Base-by-base conservation (phyloP, 2,888 invertebrate genomes). In the Tridacna crocea region DNA sequence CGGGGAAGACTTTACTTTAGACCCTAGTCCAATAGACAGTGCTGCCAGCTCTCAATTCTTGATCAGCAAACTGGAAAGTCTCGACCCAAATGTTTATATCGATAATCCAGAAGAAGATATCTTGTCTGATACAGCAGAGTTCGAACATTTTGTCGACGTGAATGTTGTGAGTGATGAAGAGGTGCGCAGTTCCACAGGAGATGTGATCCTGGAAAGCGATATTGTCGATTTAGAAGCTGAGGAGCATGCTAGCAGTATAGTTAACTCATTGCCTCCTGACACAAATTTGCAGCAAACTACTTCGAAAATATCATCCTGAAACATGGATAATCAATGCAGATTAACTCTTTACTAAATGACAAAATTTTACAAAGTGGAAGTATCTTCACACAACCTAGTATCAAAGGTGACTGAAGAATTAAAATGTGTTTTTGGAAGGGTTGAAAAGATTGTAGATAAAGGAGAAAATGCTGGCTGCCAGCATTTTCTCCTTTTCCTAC, bases 171-270 rank as follows among this genome's bases (percentile, higher is more conserved):
- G 79, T 72, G 78, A 82, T 48, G 84, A 82, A 47, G 77, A 80
- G 26, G 51, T 85, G 15, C 58, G 66, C 6, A 82, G 80, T 61
- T 73, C 80, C 0, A 80, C 82, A n/a, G 80, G 80, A 15, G 78
- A 85, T 58, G 55, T 61, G n/a, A 10, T 74, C 22, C 26, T 79
- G 19, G 73, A 70, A 19, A 46, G 36, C 74, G 77, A 79, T 19
- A 26, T 61, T 76, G 17, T 72, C 0, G 58, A 58, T 27, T 66
- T 66, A 12, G 58, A 58, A 36, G 36, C 36, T 24, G 72, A 72
- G 27, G 66, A 27, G n/a, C 46, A n/a, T 8, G 46, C 36, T n/a
- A 12, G 66, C 46, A 19, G 17, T 55, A 55, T 11, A 36, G 36
- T 36, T 36, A 36, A 36, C 36, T 36, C 36, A 36, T 8, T 36